Conservation (phyloP, 2,113 vertebrate species). For the Apodemus speciosus region DNA sequence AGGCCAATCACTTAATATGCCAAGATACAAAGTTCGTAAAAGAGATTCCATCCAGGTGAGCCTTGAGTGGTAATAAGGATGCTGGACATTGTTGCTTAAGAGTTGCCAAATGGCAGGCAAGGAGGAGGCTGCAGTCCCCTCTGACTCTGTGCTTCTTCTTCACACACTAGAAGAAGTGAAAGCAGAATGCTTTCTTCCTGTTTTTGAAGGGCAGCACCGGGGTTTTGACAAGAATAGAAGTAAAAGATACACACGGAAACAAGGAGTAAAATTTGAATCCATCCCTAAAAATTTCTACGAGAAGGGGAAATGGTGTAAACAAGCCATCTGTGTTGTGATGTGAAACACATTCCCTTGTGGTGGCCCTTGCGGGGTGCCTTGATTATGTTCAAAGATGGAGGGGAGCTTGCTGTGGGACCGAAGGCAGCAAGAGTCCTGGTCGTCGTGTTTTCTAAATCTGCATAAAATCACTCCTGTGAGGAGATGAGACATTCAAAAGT, state of each 20-base stretch:
- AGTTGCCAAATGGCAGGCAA: background rate
- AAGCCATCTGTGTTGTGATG: constrained; percentile 83
- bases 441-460: constrained; percentile 65
- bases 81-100: background rate
- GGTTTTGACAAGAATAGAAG: constrained; percentile 38
- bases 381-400: constrained; percentile 54
- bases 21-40: background rate
- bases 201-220: constrained; percentile 40
- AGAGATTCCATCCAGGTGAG: background rate
- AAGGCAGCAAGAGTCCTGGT: constrained; percentile 63
- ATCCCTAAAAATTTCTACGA: constrained; percentile 67
- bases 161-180: background rate
- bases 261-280: constrained; percentile 74
- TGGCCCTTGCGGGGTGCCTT: constrained; percentile 73
- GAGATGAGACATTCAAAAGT: constrained; percentile 68
- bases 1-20: background rate
- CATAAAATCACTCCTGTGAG: constrained; percentile 46
- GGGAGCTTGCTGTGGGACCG: constrained; percentile 34
- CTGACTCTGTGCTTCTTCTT: background rate
- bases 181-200: background rate
- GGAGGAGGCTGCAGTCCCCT: background rate
- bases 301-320: constrained; percentile 64
- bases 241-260: constrained; percentile 50
- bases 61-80: background rate
- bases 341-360: constrained; percentile 76